A percentile compares a stretch with the other conserved stretches of the same genome.
Conservation (phyloP, 2,888 invertebrate species). For the Meteorus colon region DNA sequence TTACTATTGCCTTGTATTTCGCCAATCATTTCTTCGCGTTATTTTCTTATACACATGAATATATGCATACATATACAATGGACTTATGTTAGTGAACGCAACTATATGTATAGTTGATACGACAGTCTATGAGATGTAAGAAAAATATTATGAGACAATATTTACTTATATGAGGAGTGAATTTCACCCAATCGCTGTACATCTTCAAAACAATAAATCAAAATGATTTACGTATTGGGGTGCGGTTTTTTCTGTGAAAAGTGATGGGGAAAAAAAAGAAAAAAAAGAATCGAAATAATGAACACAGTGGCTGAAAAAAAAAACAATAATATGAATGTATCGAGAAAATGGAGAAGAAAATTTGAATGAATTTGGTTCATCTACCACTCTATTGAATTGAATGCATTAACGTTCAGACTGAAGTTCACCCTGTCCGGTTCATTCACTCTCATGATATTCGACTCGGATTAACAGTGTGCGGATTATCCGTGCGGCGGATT, state of each 20-base stretch:
- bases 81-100: not conserved
- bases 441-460: not conserved
- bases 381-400: constrained; percentile 23
- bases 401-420: not conserved
- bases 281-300: not conserved
- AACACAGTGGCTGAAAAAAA: not conserved
- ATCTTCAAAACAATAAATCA: constrained; percentile 5
- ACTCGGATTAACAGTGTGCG: too few species aligned
- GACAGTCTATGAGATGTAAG: not conserved
- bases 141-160: constrained; percentile 15
- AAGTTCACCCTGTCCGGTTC: not conserved
- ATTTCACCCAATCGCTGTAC: not conserved
- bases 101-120: not conserved
- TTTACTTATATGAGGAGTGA: constrained; percentile 4
- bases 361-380: not conserved
- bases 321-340: not conserved
- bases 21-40: not conserved
- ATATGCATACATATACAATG: not conserved
- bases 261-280: not conserved
- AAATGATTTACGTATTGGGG: constrained; percentile 8
- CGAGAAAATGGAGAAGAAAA: not conserved
- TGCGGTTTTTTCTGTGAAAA: not conserved
- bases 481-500: too few species aligned
- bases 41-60: not conserved
- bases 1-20: not conserved